These are phyloP conservation scores for Archips crataeganus DNA, from an alignment of 2,888 invertebrate genomes.

Conservation along the genomic window DNA sequence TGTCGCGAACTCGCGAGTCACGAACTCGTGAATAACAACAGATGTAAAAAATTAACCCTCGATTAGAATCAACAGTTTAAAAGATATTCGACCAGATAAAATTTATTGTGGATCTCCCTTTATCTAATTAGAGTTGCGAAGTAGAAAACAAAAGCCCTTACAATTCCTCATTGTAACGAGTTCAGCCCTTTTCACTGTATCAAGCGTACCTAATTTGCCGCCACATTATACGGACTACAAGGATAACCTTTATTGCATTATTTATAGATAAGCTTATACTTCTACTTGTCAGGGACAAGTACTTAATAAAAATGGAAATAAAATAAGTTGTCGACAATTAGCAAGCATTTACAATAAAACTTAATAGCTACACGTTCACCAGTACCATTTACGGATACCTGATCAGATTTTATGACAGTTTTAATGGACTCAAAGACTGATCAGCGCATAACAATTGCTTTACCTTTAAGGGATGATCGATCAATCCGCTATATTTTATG, in stretches of 20 bases:
- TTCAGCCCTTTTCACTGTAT: neutral
- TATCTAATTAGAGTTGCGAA: neutral
- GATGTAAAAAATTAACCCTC: constrained; percentile 42
- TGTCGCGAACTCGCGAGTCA: constrained; percentile 42
- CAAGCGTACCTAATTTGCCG: neutral
- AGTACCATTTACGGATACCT: constrained; percentile 53
- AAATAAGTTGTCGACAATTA: constrained; percentile 38
- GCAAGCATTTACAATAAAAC: constrained; percentile 47
- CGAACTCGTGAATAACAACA: constrained; percentile 36
- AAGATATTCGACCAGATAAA: neutral
- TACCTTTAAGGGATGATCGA: constrained; percentile 9
- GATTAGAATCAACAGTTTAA: neutral
- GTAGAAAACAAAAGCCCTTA: constrained; percentile 16
- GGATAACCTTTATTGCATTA: constrained; percentile 18
- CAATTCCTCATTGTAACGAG: neutral
- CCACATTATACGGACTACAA: neutral
- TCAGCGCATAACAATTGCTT: constrained; percentile 11
- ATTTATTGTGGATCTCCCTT: neutral
- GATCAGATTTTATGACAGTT: constrained; percentile 49
- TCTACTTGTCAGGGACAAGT: neutral
- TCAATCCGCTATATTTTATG: constrained; percentile 1
- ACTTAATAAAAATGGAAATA: constrained; percentile 30
- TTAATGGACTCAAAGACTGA: constrained; percentile 27
- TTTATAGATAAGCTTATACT: constrained; percentile 12
- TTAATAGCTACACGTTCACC: constrained; percentile 43